These are phyloP conservation scores for Pelusios castaneus DNA, from an alignment of 2,113 vertebrate species.

Conservation along the genomic window DNA sequence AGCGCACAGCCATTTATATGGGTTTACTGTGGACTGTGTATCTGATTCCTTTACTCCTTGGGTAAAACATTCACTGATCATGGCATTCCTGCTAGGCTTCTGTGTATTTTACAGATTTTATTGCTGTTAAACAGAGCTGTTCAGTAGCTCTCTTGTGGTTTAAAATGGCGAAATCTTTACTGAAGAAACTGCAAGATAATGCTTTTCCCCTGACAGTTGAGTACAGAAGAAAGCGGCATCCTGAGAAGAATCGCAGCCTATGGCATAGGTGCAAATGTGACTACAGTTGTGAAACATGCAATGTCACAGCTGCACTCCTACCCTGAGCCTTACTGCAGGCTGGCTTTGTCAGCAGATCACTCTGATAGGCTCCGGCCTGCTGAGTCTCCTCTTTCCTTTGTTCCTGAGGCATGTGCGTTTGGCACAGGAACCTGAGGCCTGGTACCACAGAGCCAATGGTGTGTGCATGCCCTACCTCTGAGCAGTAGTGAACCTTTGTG, in stretches of 20 bases:
- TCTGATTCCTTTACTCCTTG: neutral
- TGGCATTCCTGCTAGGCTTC: neutral
- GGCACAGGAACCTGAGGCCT: neutral
- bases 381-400: neutral
- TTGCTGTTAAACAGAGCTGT: neutral
- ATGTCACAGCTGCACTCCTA: neutral
- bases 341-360: neutral
- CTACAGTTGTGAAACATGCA: neutral
- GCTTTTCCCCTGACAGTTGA: neutral
- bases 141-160: neutral
- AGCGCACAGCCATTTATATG: neutral
- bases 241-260: conserved; percentile 12
- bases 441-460: neutral
- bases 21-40: neutral
- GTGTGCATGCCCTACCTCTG: neutral
- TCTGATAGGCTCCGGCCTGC: conserved; percentile 4
- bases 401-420: neutral
- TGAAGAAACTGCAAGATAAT: neutral
- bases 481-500: neutral
- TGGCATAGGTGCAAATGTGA: neutral
- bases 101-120: neutral
- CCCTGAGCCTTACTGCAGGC: conserved; percentile 16
- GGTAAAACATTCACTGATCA: neutral
- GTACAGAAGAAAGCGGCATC: neutral
- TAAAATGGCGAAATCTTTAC: neutral